Conservation (phyloP, 1,140 invertebrate species). For the Aphelinus certus region DNA sequence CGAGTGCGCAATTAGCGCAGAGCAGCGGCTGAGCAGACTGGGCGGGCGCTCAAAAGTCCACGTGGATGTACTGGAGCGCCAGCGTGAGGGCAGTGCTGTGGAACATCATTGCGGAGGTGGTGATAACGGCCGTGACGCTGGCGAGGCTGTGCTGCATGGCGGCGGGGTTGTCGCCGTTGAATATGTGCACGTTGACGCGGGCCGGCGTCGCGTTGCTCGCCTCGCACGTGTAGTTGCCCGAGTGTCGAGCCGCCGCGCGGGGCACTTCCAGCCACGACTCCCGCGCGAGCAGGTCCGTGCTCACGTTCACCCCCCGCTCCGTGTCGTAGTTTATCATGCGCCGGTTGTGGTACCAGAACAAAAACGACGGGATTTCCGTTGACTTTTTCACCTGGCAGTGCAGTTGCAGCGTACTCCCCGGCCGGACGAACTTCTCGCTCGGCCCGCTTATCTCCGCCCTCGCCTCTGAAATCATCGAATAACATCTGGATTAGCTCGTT, state of each 20-base stretch:
- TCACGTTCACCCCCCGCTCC: conserved; percentile 84
- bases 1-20: no score
- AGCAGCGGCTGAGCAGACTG: no score
- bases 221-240: conserved; percentile 88
- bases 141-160: conserved; percentile 68
- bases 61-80: conserved; percentile 43
- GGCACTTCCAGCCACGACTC: conserved; percentile 74
- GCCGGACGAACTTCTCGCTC: conserved; percentile 85
- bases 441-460: conserved; percentile 85
- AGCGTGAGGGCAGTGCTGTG: conserved; percentile 54
- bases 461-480: conserved; percentile 73
- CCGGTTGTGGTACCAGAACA: conserved; percentile 92
- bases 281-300: conserved; percentile 71
- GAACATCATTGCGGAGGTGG: conserved; percentile 52
- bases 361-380: conserved; percentile 82
- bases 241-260: conserved; percentile 75
- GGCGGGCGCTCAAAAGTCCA: not conserved
- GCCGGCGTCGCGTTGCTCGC: conserved; percentile 86
- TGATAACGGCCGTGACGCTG: conserved; percentile 55
- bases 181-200: conserved; percentile 85
- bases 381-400: conserved; percentile 83
- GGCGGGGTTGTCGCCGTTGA: conserved; percentile 77
- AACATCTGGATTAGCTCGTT: no score
- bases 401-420: conserved; percentile 82
- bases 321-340: conserved; percentile 90